Conservation (phyloP, 2,888 invertebrate species). For the Carterocephalus palaemon region DNA sequence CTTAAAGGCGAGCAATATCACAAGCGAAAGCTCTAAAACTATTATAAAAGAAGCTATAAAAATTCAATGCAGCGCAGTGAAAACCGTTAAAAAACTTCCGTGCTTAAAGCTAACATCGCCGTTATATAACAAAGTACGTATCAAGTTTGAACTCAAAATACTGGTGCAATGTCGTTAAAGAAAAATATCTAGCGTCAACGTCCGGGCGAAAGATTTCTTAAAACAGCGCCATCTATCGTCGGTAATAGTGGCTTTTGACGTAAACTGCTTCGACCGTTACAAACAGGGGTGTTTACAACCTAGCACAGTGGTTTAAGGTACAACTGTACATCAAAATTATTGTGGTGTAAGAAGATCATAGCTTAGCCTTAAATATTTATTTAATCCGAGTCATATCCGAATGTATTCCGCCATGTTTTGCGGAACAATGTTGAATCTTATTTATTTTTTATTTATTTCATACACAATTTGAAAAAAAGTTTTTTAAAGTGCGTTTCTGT, state of each 20-base stretch:
- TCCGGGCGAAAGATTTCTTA: slow-evolving; percentile 46
- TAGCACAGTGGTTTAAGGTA: slow-evolving; percentile 52
- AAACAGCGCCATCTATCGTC: slow-evolving; percentile 66
- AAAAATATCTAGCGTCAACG: slow-evolving; percentile 35
- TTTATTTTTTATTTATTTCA: too few relatives aligned
- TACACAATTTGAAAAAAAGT: too few relatives aligned
- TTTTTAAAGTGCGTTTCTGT: too few relatives aligned
- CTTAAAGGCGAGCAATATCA: slow-evolving; percentile 9
- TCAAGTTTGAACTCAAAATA: slow-evolving; percentile 43
- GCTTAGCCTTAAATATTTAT: slow-evolving; percentile 8
- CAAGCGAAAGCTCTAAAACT: slow-evolving; percentile 18
- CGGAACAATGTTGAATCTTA: too few relatives aligned
- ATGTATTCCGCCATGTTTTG: too few relatives aligned
- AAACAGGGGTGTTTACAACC: slow-evolving; percentile 61
- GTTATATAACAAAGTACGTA: slow-evolving; percentile 25
- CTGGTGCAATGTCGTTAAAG: slow-evolving; percentile 53
- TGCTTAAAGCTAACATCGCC: slow-evolving; percentile 31
- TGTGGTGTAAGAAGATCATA: too few relatives aligned
- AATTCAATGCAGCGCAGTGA: slow-evolving; percentile 24
- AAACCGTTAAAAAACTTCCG: slow-evolving; percentile 27
- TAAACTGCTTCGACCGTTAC: slow-evolving; percentile 48
- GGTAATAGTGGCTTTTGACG: slow-evolving; percentile 63
- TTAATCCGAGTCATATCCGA: too few relatives aligned
- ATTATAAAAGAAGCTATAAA: slow-evolving; percentile 23
- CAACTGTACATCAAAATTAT: too few relatives aligned